A percentile compares a stretch with the other conserved stretches of the same genome.
phyloP scores from a whole-genome alignment of 2,113 vertebrate species.

The Corythoichthys haematopterus region DNA sequence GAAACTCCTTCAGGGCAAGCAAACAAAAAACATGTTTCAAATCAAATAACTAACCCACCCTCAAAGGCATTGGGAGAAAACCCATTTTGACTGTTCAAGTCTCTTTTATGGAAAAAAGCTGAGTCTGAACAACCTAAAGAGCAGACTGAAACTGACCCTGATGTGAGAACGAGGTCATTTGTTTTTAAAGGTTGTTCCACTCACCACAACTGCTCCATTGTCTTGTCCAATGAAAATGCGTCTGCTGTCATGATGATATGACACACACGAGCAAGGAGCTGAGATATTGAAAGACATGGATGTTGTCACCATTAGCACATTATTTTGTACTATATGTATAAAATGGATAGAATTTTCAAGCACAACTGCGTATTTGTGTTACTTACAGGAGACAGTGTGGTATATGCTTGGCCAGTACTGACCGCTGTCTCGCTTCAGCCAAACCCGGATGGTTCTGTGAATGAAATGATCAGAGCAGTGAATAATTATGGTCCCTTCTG shows the following conservation, averaged over 20 bases:
- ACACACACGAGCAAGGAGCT: conserved; percentile 91
- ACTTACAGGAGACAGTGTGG: conserved; percentile 92
- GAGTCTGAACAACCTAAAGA: conserved; percentile 8
- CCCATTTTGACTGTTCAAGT: conserved; percentile 11
- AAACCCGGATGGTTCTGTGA: conserved; percentile 86
- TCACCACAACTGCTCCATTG: conserved; percentile 92
- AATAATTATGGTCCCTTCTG: not conserved
- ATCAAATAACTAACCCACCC: conserved; percentile 11
- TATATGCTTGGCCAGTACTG: conserved; percentile 97
- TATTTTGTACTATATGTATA: not conserved
- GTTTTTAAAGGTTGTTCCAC: conserved; percentile 31
- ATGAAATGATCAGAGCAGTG: conserved; percentile 6
- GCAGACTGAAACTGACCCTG: not conserved
- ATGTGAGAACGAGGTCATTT: not conserved
- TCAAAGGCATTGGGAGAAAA: not conserved
- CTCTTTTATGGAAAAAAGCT: not conserved
- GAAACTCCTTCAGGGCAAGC: conserved; percentile 80
- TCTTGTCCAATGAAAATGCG: conserved; percentile 96
- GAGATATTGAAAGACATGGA: conserved; percentile 8
- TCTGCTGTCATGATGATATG: conserved; percentile 93
- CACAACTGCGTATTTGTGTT: not conserved
- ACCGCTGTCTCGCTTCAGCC: conserved; percentile 95
- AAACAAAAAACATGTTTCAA: conserved; percentile 21
- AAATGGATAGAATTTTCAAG: too few relatives aligned
- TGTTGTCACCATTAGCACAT: not conserved